Percentiles rank a stretch among this genome's conserved stretches.
phyloP scores from a whole-genome alignment of 2,113 vertebrate species.

The Fulica atra region DNA sequence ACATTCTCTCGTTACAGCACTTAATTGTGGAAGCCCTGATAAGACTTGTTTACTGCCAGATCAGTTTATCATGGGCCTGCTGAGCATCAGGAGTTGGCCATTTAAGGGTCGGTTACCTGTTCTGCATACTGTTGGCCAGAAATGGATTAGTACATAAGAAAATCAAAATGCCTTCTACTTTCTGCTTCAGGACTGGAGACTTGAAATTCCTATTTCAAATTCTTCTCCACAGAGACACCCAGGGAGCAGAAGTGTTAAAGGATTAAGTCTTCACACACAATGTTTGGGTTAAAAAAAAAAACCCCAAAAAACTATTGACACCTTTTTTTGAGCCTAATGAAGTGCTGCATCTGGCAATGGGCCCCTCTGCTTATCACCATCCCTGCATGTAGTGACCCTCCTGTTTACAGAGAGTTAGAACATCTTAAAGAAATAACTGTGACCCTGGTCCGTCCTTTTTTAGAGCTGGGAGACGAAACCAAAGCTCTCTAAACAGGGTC shows the following conservation, averaged over 20 bases:
- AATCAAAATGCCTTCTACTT: not conserved
- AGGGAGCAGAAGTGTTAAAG: not conserved
- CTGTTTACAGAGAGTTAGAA: not conserved
- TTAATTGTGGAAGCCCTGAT: constrained; percentile 60
- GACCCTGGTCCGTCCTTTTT: not conserved
- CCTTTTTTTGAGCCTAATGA: not conserved
- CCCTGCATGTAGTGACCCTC: not conserved
- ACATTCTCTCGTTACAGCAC: constrained; percentile 74
- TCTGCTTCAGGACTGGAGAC: not conserved
- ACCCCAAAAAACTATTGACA: not conserved
- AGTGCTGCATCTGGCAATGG: not conserved
- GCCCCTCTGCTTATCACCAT: not conserved
- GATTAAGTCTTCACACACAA: rapidly evolving
- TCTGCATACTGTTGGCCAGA: not conserved
- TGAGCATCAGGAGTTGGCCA: constrained; percentile 23
- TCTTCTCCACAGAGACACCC: rapidly evolving
- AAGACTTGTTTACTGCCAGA: constrained; percentile 68
- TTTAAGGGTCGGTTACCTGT: not conserved
- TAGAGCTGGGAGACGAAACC: not conserved
- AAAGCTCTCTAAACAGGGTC: not conserved
- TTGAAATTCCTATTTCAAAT: not conserved
- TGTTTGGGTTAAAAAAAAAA: not conserved
- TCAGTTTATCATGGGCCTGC: constrained; percentile 13
- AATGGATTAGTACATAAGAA: not conserved
- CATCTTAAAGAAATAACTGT: not conserved